phyloP scores from a whole-genome alignment of 2,797 vertebrate genomes.

The Eurystomus glaucurus region DNA sequence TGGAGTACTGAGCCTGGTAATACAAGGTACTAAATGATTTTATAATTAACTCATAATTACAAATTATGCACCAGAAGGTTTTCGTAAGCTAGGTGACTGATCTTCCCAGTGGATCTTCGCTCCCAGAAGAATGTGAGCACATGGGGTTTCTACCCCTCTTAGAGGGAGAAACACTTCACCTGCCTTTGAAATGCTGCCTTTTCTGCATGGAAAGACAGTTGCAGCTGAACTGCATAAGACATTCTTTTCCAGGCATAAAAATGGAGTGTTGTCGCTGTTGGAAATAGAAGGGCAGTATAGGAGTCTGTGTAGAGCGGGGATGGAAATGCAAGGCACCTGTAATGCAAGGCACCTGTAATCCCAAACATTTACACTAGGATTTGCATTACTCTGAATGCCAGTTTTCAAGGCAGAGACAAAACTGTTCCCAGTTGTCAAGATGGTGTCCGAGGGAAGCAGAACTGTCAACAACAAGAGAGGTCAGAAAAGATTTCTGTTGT shows the following conservation, averaged over 20 bases:
- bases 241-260: neutral
- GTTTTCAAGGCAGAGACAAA: conserved; percentile 2
- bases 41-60: neutral
- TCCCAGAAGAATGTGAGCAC: neutral
- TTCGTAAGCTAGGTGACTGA: neutral
- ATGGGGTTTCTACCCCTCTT: neutral
- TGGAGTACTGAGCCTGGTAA: neutral
- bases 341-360: neutral
- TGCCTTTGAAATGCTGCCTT: neutral
- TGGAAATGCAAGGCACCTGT: neutral
- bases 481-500: neutral
- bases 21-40: neutral
- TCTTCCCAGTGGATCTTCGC: neutral
- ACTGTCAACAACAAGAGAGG: neutral
- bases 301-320: neutral
- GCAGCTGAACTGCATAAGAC: neutral
- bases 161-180: neutral
- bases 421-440: conserved; percentile 27
- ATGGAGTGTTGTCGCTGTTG: neutral
- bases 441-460: neutral
- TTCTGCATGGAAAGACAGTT: neutral
- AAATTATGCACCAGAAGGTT: neutral
- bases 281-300: neutral
- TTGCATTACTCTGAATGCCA: neutral
- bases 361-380: conserved; percentile 15